phyloP scores from a whole-genome alignment of 2,113 vertebrate species.

The Maccullochella peelii region DNA sequence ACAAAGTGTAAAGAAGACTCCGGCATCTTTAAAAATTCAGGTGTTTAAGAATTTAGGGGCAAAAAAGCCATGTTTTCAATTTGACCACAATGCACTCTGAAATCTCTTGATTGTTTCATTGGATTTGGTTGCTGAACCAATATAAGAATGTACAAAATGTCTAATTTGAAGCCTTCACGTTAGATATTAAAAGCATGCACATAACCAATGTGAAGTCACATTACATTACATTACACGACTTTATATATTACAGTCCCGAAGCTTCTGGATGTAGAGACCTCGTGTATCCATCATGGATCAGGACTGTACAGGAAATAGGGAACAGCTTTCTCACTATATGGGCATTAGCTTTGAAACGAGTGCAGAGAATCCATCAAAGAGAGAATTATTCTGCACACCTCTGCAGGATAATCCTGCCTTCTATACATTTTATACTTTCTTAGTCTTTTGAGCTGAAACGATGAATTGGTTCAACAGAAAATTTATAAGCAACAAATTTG shows the following conservation, averaged over 20 bases:
- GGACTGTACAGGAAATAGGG: background rate
- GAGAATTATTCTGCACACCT: conserved; percentile 2
- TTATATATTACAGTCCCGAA: background rate
- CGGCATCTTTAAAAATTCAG: background rate
- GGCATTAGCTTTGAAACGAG: background rate
- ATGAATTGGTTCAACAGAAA: background rate
- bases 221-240: background rate
- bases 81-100: background rate
- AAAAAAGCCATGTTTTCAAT: background rate
- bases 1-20: conserved; percentile 14
- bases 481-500: background rate
- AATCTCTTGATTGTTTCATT: background rate
- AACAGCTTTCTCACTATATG: background rate
- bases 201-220: background rate
- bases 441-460: too few relatives aligned
- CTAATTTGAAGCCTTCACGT: background rate
- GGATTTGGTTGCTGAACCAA: background rate
- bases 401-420: background rate
- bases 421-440: too few relatives aligned
- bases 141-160: background rate
- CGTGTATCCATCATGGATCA: background rate
- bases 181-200: background rate
- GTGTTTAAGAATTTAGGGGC: background rate
- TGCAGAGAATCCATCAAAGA: background rate
- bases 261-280: background rate